Evolutionary conservation across 1,140 invertebrate genomes (phyloP).

Genomic region (Diorhabda sublineata): DNA sequence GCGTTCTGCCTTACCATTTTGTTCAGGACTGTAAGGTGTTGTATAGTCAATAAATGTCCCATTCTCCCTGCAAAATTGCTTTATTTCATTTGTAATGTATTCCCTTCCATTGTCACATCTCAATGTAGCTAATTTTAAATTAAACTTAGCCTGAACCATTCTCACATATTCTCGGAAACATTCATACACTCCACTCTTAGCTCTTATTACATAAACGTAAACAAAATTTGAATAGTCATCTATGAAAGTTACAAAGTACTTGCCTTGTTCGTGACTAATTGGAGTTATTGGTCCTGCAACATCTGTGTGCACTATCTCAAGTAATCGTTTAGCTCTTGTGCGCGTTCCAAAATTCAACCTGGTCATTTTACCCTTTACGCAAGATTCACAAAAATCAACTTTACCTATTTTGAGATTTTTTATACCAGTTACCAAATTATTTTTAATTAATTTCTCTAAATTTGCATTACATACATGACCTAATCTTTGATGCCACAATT

Average conservation of each 20-base stretch:
- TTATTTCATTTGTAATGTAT: conserved; percentile 28
- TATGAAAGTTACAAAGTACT: conserved; percentile 44
- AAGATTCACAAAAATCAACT: conserved; percentile 30
- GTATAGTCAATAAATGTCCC: conserved; percentile 33
- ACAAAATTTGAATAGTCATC: conserved; percentile 23
- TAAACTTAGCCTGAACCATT: no score
- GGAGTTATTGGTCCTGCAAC: conserved; percentile 29
- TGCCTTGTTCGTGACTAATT: conserved; percentile 31
- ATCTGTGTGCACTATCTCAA: background rate
- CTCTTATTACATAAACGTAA: conserved; percentile 16
- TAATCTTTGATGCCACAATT: conserved; percentile 24
- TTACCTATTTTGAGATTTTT: conserved; percentile 9
- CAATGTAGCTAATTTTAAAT: background rate
- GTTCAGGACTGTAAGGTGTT: conserved; percentile 49
- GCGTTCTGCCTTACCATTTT: conserved; percentile 52
- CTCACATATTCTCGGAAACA: conserved; percentile 9
- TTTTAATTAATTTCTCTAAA: conserved; percentile 19
- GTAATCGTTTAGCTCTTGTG: conserved; percentile 28
- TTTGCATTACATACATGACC: conserved; percentile 21
- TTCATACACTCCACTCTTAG: conserved; percentile 13
- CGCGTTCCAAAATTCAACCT: conserved; percentile 31
- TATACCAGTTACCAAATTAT: background rate
- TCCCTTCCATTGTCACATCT: conserved; percentile 33
- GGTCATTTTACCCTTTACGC: conserved; percentile 33
- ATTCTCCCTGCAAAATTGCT: conserved; percentile 28